Conservation (phyloP, 2,113 vertebrate species). For the Nicator chloris region DNA sequence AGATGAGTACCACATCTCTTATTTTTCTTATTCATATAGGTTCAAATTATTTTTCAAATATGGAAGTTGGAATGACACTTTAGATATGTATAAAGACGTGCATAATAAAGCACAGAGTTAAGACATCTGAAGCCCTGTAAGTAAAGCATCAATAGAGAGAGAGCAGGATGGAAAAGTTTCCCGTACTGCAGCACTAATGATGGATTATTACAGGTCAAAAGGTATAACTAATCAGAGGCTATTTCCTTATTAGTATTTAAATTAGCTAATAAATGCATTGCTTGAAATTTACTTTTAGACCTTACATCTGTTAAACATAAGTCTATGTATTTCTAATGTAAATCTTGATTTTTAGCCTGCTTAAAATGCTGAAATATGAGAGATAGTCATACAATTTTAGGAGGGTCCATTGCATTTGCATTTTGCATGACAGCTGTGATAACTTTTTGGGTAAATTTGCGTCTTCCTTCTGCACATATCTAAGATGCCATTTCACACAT, state of each 20-base stretch:
- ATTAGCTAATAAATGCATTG: not conserved
- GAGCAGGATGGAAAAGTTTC: too few species aligned
- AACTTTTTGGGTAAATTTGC: not conserved
- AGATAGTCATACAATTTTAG: not conserved
- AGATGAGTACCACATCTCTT: not conserved
- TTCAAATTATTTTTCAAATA: not conserved
- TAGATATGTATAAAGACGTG: not conserved
- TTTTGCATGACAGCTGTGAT: not conserved
- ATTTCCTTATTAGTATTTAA: not conserved
- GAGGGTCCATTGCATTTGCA: not conserved
- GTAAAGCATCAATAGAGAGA: not conserved
- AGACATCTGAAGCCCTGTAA: not conserved
- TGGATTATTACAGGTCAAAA: not conserved
- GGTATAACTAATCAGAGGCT: not conserved
- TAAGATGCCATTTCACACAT: conserved; percentile 5
- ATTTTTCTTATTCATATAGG: not conserved
- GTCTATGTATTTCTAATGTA: not conserved
- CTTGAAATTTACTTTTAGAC: not conserved
- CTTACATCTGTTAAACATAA: not conserved
- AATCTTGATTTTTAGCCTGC: not conserved
- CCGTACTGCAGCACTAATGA: not conserved
- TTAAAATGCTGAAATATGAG: not conserved
- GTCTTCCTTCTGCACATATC: not conserved
- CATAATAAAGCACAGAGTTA: not conserved
- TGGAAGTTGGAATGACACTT: not conserved